phyloP scores from a whole-genome alignment of 2,113 vertebrate species.

The Paradoxurus hermaphroditus region DNA sequence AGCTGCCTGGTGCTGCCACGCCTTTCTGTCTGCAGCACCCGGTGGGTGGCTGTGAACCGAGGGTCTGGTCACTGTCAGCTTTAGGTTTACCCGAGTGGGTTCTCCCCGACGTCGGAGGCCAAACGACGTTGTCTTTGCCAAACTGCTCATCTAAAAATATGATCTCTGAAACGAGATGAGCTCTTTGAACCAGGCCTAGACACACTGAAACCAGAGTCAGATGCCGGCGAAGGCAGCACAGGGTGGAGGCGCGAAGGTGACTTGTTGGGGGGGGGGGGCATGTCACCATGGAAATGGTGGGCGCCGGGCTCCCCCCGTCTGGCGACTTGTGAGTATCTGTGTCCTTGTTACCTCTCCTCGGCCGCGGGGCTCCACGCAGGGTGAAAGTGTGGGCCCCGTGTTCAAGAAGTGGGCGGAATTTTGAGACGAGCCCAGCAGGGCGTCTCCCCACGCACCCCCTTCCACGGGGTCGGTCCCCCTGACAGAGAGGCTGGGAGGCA shows the following conservation, averaged over 20 bases:
- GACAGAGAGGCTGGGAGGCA: neutral
- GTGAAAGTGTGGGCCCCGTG: neutral
- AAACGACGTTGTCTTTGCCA: neutral
- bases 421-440: neutral
- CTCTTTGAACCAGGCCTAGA: neutral
- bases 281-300: neutral
- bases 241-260: neutral
- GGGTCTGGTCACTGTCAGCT: neutral
- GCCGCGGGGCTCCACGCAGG: neutral
- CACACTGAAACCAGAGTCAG: neutral
- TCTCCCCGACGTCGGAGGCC: neutral
- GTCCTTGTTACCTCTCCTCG: neutral
- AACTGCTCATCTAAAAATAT: neutral
- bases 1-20: neutral
- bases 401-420: neutral
- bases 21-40: neutral
- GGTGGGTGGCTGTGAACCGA: neutral
- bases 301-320: neutral
- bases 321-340: neutral
- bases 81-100: neutral
- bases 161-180: neutral
- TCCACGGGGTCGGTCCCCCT: neutral
- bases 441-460: fast-evolving
- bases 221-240: neutral
- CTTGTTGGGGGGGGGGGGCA: neutral